Percentiles rank a stretch among this genome's conserved stretches.
Evolutionary conservation across 2,888 invertebrate species (phyloP).

Genomic region (Biston stratarius): DNA sequence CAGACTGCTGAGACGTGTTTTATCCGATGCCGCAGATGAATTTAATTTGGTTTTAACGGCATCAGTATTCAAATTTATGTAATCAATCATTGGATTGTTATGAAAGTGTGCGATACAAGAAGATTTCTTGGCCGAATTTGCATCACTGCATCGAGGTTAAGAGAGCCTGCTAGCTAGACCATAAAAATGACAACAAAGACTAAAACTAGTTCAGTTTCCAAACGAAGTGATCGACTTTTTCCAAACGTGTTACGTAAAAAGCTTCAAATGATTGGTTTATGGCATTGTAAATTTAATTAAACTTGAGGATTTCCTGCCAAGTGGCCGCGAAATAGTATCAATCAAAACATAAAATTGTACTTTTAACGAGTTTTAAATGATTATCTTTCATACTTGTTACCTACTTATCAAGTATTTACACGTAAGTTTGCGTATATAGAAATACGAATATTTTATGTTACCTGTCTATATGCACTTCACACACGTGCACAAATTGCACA

Average conservation of each 20-base stretch:
- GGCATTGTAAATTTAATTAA: constrained; percentile 37
- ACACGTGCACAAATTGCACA: not conserved
- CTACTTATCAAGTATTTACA: not conserved
- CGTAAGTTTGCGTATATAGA: not conserved
- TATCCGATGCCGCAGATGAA: constrained; percentile 78
- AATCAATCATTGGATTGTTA: constrained; percentile 85
- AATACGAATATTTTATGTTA: constrained; percentile 1
- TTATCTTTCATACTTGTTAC: constrained; percentile 10
- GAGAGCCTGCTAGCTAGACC: constrained; percentile 53
- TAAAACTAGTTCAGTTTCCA: constrained; percentile 33
- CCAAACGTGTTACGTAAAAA: constrained; percentile 36
- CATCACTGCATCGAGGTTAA: constrained; percentile 77
- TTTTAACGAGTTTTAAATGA: constrained; percentile 9
- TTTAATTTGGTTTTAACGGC: constrained; percentile 83
- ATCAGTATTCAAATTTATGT: constrained; percentile 82
- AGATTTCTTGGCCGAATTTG: constrained; percentile 81
- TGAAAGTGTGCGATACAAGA: constrained; percentile 82
- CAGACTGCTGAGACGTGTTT: constrained; percentile 77
- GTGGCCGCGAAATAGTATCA: constrained; percentile 16
- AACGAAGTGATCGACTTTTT: constrained; percentile 38
- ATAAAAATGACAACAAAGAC: constrained; percentile 46
- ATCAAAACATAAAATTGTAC: constrained; percentile 25
- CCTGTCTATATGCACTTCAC: constrained; percentile 14
- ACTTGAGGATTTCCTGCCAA: constrained; percentile 43
- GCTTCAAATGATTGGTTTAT: constrained; percentile 40